Conservation (phyloP, 2,113 vertebrate species). For the Oophaga pumilio region DNA sequence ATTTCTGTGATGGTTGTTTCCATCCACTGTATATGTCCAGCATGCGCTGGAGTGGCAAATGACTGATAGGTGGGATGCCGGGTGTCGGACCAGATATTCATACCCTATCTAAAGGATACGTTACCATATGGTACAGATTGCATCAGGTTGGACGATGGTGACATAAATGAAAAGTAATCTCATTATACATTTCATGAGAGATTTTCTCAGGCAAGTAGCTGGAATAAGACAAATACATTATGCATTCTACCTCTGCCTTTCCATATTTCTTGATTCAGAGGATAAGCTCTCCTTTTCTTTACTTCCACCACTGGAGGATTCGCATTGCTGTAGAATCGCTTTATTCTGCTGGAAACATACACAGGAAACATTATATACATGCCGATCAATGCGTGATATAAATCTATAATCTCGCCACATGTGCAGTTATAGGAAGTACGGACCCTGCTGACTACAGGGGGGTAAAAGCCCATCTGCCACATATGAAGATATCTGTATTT, state of each 20-base stretch:
- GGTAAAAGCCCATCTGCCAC: background rate
- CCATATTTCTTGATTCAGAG: background rate
- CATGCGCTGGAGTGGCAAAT: too few species aligned
- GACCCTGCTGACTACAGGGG: background rate
- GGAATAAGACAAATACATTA: background rate
- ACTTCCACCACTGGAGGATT: background rate
- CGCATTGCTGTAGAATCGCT: constrained; percentile 6
- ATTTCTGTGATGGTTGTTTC: too few species aligned
- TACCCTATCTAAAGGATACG: too few species aligned
- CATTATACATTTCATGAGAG: background rate
- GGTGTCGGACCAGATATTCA: too few species aligned
- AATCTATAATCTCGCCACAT: background rate
- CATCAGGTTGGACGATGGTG: too few species aligned
- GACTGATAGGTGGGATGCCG: too few species aligned
- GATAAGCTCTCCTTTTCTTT: background rate
- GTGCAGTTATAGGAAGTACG: background rate
- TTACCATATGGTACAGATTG: too few species aligned
- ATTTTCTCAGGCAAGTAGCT: background rate
- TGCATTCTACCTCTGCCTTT: background rate
- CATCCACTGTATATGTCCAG: too few species aligned
- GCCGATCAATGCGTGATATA: background rate
- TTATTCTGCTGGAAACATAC: background rate
- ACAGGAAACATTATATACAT: background rate
- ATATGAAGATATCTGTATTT: too few species aligned
- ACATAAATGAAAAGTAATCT: background rate